phyloP scores from a whole-genome alignment of 2,113 vertebrate genomes.

The Ramphastos sulfuratus region DNA sequence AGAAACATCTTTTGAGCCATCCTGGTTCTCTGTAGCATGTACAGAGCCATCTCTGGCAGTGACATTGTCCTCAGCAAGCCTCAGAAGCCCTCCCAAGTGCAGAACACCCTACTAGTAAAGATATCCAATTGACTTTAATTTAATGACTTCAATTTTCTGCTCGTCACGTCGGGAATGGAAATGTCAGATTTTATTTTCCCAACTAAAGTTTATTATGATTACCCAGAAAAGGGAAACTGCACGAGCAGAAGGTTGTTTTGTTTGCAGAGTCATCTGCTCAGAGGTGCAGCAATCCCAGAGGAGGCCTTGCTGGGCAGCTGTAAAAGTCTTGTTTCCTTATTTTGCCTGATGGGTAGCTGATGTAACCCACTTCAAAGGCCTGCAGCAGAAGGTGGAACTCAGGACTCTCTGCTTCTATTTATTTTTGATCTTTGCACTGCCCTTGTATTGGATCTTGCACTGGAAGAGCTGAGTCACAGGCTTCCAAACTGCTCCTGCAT shows the following conservation, averaged over 20 bases:
- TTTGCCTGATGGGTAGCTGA: conserved; percentile 1
- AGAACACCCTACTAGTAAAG: not conserved
- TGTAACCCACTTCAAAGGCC: not conserved
- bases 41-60: not conserved
- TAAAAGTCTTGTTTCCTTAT: not conserved
- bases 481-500: not conserved
- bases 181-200: not conserved
- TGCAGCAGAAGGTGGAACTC: not conserved
- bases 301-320: conserved; percentile 20
- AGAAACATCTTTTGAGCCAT: not conserved
- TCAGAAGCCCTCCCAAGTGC: not conserved
- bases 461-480: not conserved
- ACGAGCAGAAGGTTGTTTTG: not conserved
- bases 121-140: not conserved
- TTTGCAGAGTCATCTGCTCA: conserved; percentile 16
- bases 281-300: conserved; percentile 17
- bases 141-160: not conserved
- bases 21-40: not conserved
- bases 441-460: not conserved
- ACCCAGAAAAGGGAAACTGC: not conserved
- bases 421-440: conserved; percentile 14
- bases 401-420: not conserved
- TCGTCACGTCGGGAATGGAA: conserved; percentile 7
- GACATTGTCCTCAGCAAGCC: not conserved
- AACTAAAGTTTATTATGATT: not conserved